phyloP scores from a whole-genome alignment of 2,797 vertebrate species.

The Sebastes itinus region DNA sequence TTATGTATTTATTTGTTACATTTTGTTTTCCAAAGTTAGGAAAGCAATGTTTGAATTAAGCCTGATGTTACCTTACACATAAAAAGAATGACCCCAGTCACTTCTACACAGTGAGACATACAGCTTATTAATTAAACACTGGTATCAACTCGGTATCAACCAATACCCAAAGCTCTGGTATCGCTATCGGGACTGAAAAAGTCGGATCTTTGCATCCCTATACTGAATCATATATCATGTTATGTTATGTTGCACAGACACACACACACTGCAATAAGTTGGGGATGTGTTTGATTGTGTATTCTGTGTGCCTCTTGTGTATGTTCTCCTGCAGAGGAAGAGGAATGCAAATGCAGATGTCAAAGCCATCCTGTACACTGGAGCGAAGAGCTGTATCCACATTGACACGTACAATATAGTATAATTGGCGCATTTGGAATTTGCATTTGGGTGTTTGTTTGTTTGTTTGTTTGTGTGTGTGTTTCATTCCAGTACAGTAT shows the following conservation, averaged over 20 bases:
- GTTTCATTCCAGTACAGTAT: constrained; percentile 34
- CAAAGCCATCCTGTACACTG: neutral
- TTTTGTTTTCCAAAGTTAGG: no score
- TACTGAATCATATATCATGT: neutral
- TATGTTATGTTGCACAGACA: neutral
- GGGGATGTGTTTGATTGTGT: neutral
- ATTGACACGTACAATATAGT: neutral
- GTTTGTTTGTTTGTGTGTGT: constrained; percentile 9
- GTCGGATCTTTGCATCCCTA: no score
- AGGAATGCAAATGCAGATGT: neutral
- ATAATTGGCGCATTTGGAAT: constrained; percentile 4
- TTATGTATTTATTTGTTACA: no score
- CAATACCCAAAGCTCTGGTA: no score
- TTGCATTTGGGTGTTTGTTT: constrained; percentile 6
- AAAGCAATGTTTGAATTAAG: no score
- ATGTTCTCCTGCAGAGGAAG: neutral
- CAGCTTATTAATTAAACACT: no score
- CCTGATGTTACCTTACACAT: no score
- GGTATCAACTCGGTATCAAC: no score
- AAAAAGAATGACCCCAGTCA: no score
- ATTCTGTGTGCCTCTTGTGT: neutral
- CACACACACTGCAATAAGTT: neutral
- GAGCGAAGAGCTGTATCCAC: neutral
- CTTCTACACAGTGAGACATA: no score
- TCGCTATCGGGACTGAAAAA: no score